Conservation (phyloP, 2,113 vertebrate genomes). For the Antechinus flavipes region DNA sequence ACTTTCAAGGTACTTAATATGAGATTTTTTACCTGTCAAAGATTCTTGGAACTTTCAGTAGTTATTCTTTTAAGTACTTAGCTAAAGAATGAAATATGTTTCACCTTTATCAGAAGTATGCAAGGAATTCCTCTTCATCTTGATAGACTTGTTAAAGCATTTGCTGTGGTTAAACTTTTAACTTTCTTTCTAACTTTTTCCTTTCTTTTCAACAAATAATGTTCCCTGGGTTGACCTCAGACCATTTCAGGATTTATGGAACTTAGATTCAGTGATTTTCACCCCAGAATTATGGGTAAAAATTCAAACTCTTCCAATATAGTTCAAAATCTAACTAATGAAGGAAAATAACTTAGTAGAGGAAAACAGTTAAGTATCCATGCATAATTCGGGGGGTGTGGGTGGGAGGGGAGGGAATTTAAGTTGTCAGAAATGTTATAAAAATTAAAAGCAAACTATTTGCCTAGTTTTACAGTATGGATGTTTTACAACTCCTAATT, state of each 20-base stretch:
- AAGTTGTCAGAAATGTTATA: slow-evolving; percentile 11
- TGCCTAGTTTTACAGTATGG: slow-evolving; percentile 21
- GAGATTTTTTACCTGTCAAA: slow-evolving; percentile 52
- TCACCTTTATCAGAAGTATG: slow-evolving; percentile 53
- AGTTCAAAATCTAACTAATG: background rate
- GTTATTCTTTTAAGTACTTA: slow-evolving; percentile 47
- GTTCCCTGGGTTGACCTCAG: slow-evolving; percentile 32
- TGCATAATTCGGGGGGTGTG: background rate
- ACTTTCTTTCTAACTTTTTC: slow-evolving; percentile 34
- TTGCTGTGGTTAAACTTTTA: slow-evolving; percentile 38
- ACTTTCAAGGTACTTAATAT: slow-evolving; percentile 49
- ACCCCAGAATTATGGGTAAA: slow-evolving; percentile 17
- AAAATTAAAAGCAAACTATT: slow-evolving; percentile 16
- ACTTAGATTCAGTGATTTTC: background rate
- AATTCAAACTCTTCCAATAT: background rate
- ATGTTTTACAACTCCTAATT: background rate
- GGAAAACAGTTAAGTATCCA: background rate
- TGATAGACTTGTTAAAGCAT: slow-evolving; percentile 45
- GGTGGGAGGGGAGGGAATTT: too few species aligned
- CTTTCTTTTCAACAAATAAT: slow-evolving; percentile 54
- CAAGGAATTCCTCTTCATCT: slow-evolving; percentile 65
- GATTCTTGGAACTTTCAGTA: background rate
- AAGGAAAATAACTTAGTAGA: background rate
- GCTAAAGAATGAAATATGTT: slow-evolving; percentile 60
- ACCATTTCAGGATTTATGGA: slow-evolving; percentile 44